phyloP scores from a whole-genome alignment of 1,140 invertebrate genomes.

The Pseudomyrmex gracilis region DNA sequence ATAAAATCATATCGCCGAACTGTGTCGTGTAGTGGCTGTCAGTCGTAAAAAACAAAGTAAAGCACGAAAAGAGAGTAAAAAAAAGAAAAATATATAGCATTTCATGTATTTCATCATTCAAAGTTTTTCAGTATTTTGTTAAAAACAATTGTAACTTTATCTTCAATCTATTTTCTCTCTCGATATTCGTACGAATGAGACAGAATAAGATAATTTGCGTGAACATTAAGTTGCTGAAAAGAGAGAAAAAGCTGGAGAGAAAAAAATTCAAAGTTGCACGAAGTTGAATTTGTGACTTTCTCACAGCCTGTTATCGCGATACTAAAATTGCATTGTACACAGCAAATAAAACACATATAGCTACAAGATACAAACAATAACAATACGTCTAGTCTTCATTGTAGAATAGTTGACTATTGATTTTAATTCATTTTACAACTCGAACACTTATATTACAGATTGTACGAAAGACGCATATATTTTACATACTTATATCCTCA shows the following conservation, averaged over 20 bases:
- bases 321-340: not conserved
- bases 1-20: conserved; percentile 39
- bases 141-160: not conserved
- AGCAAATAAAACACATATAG: not conserved
- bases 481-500: too few relatives aligned
- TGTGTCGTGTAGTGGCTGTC: conserved; percentile 42
- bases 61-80: conserved; percentile 38
- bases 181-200: not conserved
- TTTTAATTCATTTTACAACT: conserved; percentile 5
- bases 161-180: not conserved
- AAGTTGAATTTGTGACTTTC: not conserved
- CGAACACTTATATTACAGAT: too few relatives aligned
- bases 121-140: not conserved
- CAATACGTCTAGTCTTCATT: conserved; percentile 15
- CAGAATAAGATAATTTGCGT: too few relatives aligned
- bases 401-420: conserved; percentile 23
- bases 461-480: too few relatives aligned
- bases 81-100: conserved; percentile 21
- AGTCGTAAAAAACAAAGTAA: conserved; percentile 62
- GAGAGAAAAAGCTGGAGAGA: not conserved
- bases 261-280: conserved; percentile 35
- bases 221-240: not conserved
- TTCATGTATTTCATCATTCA: conserved; percentile 53
- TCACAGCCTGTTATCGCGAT: not conserved
- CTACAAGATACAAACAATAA: conserved; percentile 14